Conservation (phyloP, 2,888 invertebrate genomes). For the Cylindroiulus punctatus region DNA sequence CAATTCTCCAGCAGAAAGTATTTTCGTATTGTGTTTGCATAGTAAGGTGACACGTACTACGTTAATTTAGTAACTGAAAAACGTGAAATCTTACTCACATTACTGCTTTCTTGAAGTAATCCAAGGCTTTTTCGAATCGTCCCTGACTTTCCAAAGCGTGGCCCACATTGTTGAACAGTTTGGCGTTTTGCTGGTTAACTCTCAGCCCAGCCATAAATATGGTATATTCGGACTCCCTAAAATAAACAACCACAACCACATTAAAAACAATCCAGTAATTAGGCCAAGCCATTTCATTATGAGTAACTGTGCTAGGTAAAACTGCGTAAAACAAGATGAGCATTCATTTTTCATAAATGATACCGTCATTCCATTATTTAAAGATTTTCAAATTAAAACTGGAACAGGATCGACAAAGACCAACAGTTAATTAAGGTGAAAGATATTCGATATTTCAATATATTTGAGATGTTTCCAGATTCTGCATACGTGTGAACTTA, state of each 20-base stretch:
- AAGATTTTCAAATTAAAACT: too few relatives aligned
- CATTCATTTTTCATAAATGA: constrained; percentile 2
- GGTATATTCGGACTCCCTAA: constrained; percentile 81
- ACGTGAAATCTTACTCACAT: constrained; percentile 66
- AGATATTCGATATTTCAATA: too few relatives aligned
- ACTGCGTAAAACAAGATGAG: not conserved
- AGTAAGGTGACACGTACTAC: not conserved
- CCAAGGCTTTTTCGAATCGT: constrained; percentile 78
- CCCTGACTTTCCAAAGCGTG: constrained; percentile 88
- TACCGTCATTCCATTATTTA: not conserved
- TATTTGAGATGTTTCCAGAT: too few relatives aligned
- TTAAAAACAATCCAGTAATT: not conserved
- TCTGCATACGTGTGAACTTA: too few relatives aligned
- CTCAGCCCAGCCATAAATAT: constrained; percentile 91
- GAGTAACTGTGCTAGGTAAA: not conserved
- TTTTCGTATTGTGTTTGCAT: not conserved
- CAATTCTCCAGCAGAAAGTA: not conserved
- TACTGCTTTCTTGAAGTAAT: constrained; percentile 91
- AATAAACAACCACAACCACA: constrained; percentile 23
- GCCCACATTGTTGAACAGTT: constrained; percentile 96
- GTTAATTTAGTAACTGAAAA: not conserved
- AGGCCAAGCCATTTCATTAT: not conserved
- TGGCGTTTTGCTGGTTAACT: constrained; percentile 88
- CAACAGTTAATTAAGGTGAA: too few relatives aligned
- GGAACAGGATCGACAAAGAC: too few relatives aligned